These are phyloP conservation scores for Dusona sp. DNA, from an alignment of 2,888 invertebrate species.

Conservation along the genomic window DNA sequence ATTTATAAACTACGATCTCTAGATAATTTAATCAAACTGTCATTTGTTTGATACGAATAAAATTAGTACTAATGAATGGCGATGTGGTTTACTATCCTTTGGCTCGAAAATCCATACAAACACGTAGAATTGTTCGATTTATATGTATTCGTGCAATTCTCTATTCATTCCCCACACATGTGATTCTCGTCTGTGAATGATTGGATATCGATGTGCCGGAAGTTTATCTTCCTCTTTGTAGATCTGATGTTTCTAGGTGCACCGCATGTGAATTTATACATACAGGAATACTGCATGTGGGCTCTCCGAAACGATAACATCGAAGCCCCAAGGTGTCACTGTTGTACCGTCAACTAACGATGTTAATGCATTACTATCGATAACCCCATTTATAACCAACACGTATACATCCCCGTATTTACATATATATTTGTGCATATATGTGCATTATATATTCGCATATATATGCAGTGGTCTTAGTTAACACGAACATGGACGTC, in stretches of 20 bases:
- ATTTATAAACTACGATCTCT: neutral
- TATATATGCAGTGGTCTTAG: constrained; percentile 42
- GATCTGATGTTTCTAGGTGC: neutral
- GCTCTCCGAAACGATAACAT: constrained; percentile 61
- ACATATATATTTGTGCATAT: neutral
- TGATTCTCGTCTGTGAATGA: constrained; percentile 31
- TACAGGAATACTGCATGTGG: neutral
- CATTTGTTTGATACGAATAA: neutral
- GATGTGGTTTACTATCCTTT: neutral
- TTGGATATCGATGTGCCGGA: constrained; percentile 54
- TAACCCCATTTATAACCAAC: constrained; percentile 18
- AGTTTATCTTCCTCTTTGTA: constrained; percentile 40
- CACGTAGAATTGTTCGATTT: neutral
- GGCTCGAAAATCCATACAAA: neutral
- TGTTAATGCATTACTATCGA: constrained; percentile 59
- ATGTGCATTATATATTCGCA: neutral
- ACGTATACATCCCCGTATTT: constrained; percentile 2
- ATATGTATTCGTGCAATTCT: neutral
- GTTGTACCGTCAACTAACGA: constrained; percentile 39
- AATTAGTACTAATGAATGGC: neutral
- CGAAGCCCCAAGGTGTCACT: constrained; percentile 45
- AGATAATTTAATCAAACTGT: neutral
- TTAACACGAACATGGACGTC: constrained; percentile 60
- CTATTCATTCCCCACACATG: neutral
- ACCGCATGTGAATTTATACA: neutral